Evolutionary conservation across 2,888 invertebrate genomes (phyloP).

Genomic region (Smittia sp.): DNA sequence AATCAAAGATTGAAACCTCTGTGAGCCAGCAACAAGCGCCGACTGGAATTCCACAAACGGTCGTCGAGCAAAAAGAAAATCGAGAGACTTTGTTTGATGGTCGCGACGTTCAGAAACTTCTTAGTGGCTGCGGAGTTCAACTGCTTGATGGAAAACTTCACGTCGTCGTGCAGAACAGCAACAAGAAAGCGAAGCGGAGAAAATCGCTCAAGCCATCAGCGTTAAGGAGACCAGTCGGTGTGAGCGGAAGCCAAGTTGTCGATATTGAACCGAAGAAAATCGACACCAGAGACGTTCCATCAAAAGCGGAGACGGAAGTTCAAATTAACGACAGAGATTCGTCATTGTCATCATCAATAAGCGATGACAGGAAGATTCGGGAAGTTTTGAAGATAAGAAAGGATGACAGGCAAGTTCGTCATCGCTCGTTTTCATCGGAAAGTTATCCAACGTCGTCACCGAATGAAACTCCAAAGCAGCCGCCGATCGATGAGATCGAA

Average conservation of each 20-base stretch:
- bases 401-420: background rate
- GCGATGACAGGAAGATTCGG: background rate
- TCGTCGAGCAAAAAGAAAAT: background rate
- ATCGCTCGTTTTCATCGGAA: background rate
- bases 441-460: background rate
- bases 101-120: background rate
- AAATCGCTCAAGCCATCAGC: background rate
- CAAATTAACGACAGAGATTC: background rate
- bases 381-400: background rate
- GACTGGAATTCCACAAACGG: background rate
- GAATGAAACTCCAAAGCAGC: background rate
- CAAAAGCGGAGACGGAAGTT: background rate
- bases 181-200: background rate
- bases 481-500: background rate
- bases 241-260: background rate
- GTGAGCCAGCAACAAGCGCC: background rate
- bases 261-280: background rate
- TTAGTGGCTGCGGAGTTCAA: background rate
- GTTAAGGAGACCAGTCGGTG: too few species aligned
- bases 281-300: background rate
- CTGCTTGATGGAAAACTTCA: background rate
- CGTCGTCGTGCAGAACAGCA: background rate
- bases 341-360: background rate
- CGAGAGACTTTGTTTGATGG: background rate
- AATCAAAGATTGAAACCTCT: background rate